A percentile compares a stretch with the other conserved stretches of the same genome.
These are phyloP conservation scores for Passer domesticus DNA, from an alignment of 2,113 vertebrate species.

Conservation along the genomic window DNA sequence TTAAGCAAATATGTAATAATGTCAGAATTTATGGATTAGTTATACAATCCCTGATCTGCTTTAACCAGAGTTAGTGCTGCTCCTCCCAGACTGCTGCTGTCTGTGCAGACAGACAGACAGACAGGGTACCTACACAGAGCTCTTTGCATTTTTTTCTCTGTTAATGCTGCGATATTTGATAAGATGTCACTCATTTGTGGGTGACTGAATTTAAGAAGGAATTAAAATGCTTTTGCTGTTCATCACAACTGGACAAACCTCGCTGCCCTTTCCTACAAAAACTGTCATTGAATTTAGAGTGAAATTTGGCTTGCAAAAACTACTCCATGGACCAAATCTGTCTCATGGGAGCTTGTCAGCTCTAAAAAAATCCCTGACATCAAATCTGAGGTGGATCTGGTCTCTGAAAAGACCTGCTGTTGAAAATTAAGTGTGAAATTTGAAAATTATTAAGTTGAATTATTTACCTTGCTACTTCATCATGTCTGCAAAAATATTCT, in stretches of 20 bases:
- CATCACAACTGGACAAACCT: neutral
- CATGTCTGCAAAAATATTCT: constrained; percentile 33
- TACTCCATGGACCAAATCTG: neutral
- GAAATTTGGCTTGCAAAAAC: neutral
- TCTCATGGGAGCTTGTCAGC: neutral
- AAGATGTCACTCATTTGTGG: neutral
- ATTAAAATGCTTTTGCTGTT: neutral
- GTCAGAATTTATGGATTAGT: constrained; percentile 21
- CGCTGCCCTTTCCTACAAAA: neutral
- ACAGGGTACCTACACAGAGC: neutral
- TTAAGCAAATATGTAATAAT: constrained; percentile 47
- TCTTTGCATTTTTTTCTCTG: neutral
- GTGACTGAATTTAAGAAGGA: neutral
- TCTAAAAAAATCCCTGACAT: neutral
- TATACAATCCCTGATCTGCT: constrained; percentile 5
- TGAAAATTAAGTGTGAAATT: constrained; percentile 55
- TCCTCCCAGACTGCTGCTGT: neutral
- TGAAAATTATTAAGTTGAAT: constrained; percentile 42
- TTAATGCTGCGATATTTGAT: neutral
- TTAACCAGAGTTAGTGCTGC: neutral
- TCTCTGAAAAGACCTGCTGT: neutral
- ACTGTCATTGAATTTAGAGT: neutral
- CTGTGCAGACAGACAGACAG: neutral
- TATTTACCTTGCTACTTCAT: constrained; percentile 66
- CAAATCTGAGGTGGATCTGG: neutral